Base-by-base conservation (phyloP, 2,797 vertebrate genomes). In the Petrocephalus schoutedeni region DNA sequence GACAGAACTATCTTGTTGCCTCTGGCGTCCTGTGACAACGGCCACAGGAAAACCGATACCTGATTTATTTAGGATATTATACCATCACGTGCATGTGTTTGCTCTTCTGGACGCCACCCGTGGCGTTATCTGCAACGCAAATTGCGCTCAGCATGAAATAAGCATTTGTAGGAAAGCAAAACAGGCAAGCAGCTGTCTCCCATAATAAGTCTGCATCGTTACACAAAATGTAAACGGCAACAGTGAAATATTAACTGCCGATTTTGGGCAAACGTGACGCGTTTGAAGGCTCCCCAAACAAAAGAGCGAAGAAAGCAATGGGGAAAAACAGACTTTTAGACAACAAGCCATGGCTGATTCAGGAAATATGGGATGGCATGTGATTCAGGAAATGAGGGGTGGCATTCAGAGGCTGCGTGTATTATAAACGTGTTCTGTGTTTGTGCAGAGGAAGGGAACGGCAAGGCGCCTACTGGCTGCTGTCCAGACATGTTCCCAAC, bases 1-100 rank as follows among this genome's bases (percentile, higher is more conserved):
- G 77, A 51, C 49, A 45, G 64, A 51, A 82, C 77, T 51, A 51
- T 82, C 77, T 51, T 82, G 77, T 82, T 82, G 36, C 77, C 77
- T 82, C 36, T 51, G 51, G 80, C 80, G 21, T 83, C 80, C 0
- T 49, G 80, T 83, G 45, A 54, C 80, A 28, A 83, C 4, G 51
- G 49, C 21, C 49, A 21, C n/a, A 83, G 49, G 49, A 83, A 54
- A 45, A 54, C n/a, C 53, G 51, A 83, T 83, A 83, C 51, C n/a
- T 12, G 19, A 83, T 53, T 83, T 83, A 54, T 51, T 54, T 54
- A 83, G 49, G 49, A 83, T 54, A 54, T 54, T 83, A 83, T 21
- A 28, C 51, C 80, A 54, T 23, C 10, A 54, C 49, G 54, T 45
- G 16, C n/a, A 49, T 28, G 41, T 53, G 21, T 12, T 83, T 83